Evolutionary conservation across 2,888 invertebrate genomes (phyloP), one percentile per base, ranked within the genome.

Genomic region (Diarsia dahlii): DNA sequence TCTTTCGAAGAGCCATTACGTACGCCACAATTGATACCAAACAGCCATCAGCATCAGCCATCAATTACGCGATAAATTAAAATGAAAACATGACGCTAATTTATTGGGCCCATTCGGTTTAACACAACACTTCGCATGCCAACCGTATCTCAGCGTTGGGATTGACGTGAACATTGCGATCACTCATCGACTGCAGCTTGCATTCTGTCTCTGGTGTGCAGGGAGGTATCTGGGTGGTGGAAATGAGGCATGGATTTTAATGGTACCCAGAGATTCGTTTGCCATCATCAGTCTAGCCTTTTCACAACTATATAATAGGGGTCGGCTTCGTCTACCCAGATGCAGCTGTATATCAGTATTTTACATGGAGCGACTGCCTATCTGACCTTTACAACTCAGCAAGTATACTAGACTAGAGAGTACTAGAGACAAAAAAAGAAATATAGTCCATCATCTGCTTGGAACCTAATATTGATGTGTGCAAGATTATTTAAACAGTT

Each of bases 181-280:
- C 87, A 87, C 68, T 88, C 87, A 85, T 69, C 82, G 69, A 68
- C 45, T 87, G 84, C 87, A 85, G 82, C 87, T 84, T 87, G 81
- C 88, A 77, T 71, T 74, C 78, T 84, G 82, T 86, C 84, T 82
- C 46, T 45, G 52, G 28, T 15, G 34, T 75, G 58, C 87, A 88
- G 87, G 28, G 68, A 75, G n/a, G 71, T 46, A 74, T 13, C 34
- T 46, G 46, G 52, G 28, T 1, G 0, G 18, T 23, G 28, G 1
- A 15, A 48, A 13, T 6, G 48, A 15, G 9, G 46, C 50, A 12
- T 64, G 9, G 8, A 13, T 28, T 28, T 28, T 46, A 23, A 56
- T 56, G 15, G 8, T 28, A 58, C 18, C 28, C 3, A 28, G 28
- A 28, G 28, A 28, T 28, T 28, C 2, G 28, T 28, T 28, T 28